Evolutionary conservation across 2,113 vertebrate genomes (phyloP).

Genomic region (Poecile atricapillus): DNA sequence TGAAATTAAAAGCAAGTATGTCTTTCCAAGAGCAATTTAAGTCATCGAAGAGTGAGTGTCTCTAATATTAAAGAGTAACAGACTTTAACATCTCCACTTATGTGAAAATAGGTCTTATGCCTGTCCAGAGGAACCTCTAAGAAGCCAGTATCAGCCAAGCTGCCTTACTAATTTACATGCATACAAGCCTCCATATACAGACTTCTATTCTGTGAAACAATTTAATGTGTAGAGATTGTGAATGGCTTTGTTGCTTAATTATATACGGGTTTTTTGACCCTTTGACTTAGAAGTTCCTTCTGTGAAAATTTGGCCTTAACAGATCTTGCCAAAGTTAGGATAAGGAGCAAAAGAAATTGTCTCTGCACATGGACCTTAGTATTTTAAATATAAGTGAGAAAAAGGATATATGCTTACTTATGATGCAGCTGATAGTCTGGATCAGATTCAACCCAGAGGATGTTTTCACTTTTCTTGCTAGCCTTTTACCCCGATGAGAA

Average conservation of each 20-base stretch:
- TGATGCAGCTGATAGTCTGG: neutral
- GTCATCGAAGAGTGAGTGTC: neutral
- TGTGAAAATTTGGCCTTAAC: neutral
- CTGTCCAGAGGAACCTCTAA: neutral
- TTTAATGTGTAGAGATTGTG: fast-evolving
- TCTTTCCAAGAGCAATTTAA: slow-evolving; percentile 6
- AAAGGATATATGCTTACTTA: neutral
- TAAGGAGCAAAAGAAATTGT: neutral
- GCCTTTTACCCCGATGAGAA: neutral
- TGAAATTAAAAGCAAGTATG: neutral
- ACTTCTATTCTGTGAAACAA: neutral
- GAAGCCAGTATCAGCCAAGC: neutral
- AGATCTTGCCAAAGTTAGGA: neutral
- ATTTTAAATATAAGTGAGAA: neutral
- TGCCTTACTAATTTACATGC: neutral
- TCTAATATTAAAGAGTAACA: neutral
- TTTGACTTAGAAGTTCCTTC: neutral
- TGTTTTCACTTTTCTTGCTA: neutral
- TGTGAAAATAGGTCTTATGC: neutral
- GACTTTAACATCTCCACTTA: neutral
- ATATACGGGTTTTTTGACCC: fast-evolving
- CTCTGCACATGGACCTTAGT: neutral
- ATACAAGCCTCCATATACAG: neutral
- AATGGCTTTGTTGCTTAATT: neutral
- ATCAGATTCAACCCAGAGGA: neutral